Conservation (phyloP, 2,888 invertebrate species). For the Sarcophaga caerulescens region DNA sequence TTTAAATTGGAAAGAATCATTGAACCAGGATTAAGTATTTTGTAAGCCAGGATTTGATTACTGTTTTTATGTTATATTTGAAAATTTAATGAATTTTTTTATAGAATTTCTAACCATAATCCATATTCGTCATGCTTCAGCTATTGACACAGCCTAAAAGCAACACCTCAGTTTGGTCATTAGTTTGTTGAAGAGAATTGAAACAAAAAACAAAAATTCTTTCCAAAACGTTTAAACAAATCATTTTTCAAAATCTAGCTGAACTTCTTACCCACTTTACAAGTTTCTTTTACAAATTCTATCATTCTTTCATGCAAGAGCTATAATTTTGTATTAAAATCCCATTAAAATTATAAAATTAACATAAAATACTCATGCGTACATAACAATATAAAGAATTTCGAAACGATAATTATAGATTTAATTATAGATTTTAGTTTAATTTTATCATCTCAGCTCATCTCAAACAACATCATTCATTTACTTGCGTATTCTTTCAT, state of each 20-base stretch:
- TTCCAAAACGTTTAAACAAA: constrained; percentile 35
- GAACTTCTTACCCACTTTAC: constrained; percentile 1
- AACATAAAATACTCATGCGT: constrained; percentile 50
- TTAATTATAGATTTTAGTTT: constrained; percentile 44
- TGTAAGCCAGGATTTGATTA: background rate
- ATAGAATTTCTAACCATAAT: constrained; percentile 34
- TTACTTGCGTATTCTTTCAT: background rate
- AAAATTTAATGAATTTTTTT: background rate
- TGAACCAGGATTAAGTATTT: too few species aligned
- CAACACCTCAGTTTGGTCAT: background rate
- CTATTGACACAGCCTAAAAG: constrained; percentile 33
- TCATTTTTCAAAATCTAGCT: constrained; percentile 35
- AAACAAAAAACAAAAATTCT: constrained; percentile 5
- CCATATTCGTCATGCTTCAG: constrained; percentile 59
- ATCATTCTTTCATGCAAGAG: constrained; percentile 17
- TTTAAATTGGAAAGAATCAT: too few species aligned
- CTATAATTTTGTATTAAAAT: constrained; percentile 61
- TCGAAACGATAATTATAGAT: constrained; percentile 59
- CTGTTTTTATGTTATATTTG: background rate
- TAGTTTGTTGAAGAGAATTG: background rate
- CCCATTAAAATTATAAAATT: constrained; percentile 67
- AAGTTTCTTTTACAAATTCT: background rate
- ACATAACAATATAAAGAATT: constrained; percentile 29
- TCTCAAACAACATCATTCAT: constrained; percentile 34
- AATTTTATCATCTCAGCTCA: constrained; percentile 45